Evolutionary conservation across 2,113 vertebrate species (phyloP), one percentile per base, ranked within the genome.

Genomic region (Macrotis lagotis): DNA sequence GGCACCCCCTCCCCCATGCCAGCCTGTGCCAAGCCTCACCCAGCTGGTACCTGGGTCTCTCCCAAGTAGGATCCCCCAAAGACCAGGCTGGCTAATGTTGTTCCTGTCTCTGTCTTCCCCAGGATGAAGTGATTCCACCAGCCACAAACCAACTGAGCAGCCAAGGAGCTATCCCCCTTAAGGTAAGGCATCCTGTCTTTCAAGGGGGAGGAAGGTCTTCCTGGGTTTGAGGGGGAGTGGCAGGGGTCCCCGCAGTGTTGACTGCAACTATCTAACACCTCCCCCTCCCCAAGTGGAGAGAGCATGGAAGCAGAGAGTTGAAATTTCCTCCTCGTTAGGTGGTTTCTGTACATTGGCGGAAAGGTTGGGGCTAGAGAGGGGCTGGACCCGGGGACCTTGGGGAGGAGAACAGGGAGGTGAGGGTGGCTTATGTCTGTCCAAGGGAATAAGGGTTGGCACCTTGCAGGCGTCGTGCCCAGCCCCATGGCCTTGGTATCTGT

Each of bases 41-140:
- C 51, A 25, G 51, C 51, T 25, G 2, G 52, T 53, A 8, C 52
- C 25, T 24, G 25, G 25, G 52, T 53, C 25, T 53, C 52, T 53
- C 52, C 52, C 52, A 53, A 26, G 25, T 9, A 26, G 8, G 25
- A 89, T 89, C 89, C n/a, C 48, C 25, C 93, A 26, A 59, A 88
- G 37, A 93, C 8, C 59, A 19, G 44, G 89, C 25, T 28, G 0
- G 51, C 90, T 94, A 26, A 96, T 93, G 24, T 51, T 16, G 19
- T 48, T 96, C 47, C 51, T 94, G 12, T 66, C 93, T 97, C 91
- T 98, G 96, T 89, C 92, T 91, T 96, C 92, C 91, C 48, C 96
- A 99, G 98, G 98, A 98, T 99, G 98, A 98, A 99, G 98, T 99
- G 97, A 99, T 96, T 83, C 92, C 97, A 96, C 88, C 94, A 92